Base-by-base conservation (phyloP, 2,797 vertebrate species). In the Sebastes cheni region DNA sequence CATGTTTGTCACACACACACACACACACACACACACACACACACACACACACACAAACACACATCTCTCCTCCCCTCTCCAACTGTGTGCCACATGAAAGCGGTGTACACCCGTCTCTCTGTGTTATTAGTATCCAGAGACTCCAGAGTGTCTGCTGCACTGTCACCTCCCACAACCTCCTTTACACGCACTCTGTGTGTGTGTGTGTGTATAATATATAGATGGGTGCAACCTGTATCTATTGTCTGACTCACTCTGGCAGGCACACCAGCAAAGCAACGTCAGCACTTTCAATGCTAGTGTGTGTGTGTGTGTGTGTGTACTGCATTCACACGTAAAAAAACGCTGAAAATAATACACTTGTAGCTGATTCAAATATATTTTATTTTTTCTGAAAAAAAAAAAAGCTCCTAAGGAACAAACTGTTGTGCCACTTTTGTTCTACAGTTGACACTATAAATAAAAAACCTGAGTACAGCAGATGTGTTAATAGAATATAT, bases 91-190 rank as follows among this genome's bases (percentile, higher is more conserved):
- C 89, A 93, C 91, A 93, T 93, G 89, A 94, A 93, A 94, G 92
- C 71, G 2, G 58, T 34, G 73, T 64, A 81, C 86, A 81, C 55
- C 87, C 82, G 56, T 78, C 84, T 90, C 36, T 88, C 67, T 75
- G 79, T 96, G 95, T 95, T 96, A 96, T 96, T 96, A 96, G 96
- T 94, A 95, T 95, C 91, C 93, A 85, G 87, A 95, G 96, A 96
- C 96, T 97, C 97, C 97, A 95, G 93, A 88, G 90, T 95, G 96
- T 97, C 96, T 97, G 96, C 95, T 89, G 88, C 86, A 81, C 93
- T 85, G 95, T 94, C 93, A 91, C 95, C 96, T 95, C 92, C 93
- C 86, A 90, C 91, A 94, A 86, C 85, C 90, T 92, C 75, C 85
- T 92, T 94, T 87, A 93, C 95, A 96, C 94, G 93, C 94, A 95